Base-by-base conservation (phyloP, 2,797 vertebrate genomes). In the Rhinogobio ventralis region DNA sequence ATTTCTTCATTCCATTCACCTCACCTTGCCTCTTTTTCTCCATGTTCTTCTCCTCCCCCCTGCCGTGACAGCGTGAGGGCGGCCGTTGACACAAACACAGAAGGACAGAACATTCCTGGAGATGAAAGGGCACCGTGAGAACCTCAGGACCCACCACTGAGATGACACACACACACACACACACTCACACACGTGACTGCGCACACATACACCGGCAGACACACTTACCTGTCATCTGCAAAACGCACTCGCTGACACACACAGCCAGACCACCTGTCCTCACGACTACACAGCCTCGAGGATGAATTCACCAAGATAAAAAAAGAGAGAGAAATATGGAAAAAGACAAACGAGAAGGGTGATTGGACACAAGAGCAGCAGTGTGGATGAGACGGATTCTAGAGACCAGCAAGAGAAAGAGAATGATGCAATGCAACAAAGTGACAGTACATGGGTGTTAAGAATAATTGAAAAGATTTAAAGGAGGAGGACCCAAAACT, bases 121-220 rank as follows among this genome's bases (percentile, higher is more conserved):
- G 85, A 87, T 86, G 82, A 89, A 89, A 87, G 88, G 84, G 39
- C 71, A 78, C 71, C 1, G 57, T 46, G 68, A 83, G 80, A 88
- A 85, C 74, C 76, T 80, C 82, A 33, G 67, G 69, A 88, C 82
- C 84, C 84, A 84, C 86, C 86, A 81, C 62, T 28, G 86, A 78
- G 82, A 85, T 79, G 84, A 64, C 80, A 82, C 57, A 76, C 71
- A 81, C 74, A 57, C 53, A 9, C 53, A 7, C 33, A 5, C 33
- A 36, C 33, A 51, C 55, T 4, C 57, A 17, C 67, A 60, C 79
- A 87, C 46, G 51, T 76, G 78, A 60, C 62, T 45, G 36, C 25
- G n/a, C 23, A 17, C 69, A 79, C n/a, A 79, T 49, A 51, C 51
- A 64, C 28, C 23, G 45, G 17, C 74, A 87, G 55, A 81, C 53